Evolutionary conservation across 1,140 invertebrate species (phyloP).

Genomic region (Drosophila lacteicornis): DNA sequence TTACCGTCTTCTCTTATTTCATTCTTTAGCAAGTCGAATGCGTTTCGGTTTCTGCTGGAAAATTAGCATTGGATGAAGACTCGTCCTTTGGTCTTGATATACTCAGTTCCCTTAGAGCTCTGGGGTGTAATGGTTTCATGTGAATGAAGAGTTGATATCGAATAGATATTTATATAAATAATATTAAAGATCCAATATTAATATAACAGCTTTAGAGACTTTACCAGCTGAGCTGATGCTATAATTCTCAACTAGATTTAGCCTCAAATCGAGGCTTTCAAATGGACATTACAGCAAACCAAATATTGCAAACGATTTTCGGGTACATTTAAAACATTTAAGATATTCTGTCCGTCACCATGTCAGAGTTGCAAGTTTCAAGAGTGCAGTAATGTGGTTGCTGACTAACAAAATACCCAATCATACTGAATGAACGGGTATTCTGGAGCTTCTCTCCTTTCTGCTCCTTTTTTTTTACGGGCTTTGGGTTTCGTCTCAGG

Average conservation of each 20-base stretch:
- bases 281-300: too few relatives aligned
- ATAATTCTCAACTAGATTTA: too few relatives aligned
- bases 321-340: background rate
- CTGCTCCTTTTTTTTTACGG: background rate
- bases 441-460: background rate
- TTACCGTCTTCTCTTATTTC: constrained; percentile 4
- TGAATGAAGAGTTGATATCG: background rate
- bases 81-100: background rate
- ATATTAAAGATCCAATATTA: too few relatives aligned
- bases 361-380: background rate
- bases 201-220: too few relatives aligned
- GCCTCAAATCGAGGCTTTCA: too few relatives aligned
- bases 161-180: background rate
- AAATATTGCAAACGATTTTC: background rate
- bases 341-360: background rate
- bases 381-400: background rate
- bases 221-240: too few relatives aligned
- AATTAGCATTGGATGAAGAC: constrained; percentile 15
- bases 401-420: background rate
- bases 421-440: background rate
- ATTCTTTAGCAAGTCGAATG: constrained; percentile 11
- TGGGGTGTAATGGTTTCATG: background rate
- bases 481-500: constrained; percentile 19
- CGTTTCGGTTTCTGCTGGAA: constrained; percentile 19
- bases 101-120: background rate